Evolutionary conservation across 2,797 vertebrate species (phyloP).

Genomic region (Amniataba percoides): DNA sequence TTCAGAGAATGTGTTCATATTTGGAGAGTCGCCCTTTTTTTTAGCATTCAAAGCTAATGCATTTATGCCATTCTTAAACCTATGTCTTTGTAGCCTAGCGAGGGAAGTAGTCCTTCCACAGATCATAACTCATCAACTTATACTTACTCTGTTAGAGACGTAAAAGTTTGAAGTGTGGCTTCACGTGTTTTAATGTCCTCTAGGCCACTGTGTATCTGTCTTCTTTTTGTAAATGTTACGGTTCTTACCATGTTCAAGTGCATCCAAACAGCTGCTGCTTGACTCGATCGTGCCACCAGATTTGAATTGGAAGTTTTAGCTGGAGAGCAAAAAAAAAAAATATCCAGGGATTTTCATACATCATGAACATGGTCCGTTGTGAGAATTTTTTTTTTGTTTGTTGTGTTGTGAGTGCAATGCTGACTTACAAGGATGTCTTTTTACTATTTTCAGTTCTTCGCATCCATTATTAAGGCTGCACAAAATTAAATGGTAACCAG

Average conservation of each 20-base stretch:
- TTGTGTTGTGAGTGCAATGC: slow-evolving; percentile 42
- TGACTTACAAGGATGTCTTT: slow-evolving; percentile 41
- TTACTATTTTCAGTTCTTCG: slow-evolving; percentile 24
- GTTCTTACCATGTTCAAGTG: not conserved
- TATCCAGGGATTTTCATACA: slow-evolving; percentile 24
- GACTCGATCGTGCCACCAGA: not conserved
- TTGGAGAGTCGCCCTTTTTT: not conserved
- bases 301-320: slow-evolving; percentile 2
- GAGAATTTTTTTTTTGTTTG: slow-evolving; percentile 48
- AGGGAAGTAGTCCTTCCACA: not conserved
- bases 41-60: not conserved
- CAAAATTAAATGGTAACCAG: slow-evolving; percentile 31
- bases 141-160: not conserved
- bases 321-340: not conserved
- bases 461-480: slow-evolving; percentile 41
- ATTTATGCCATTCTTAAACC: not conserved
- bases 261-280: slow-evolving; percentile 23
- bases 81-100: slow-evolving; percentile 1
- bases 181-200: not conserved
- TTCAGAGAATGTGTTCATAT: slow-evolving; percentile 4
- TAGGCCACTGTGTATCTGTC: not conserved
- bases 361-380: slow-evolving; percentile 53
- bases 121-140: not conserved
- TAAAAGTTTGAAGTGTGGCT: not conserved
- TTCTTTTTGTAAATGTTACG: slow-evolving; percentile 1